phyloP scores from a whole-genome alignment of 2,888 invertebrate species.

The Zaprionus lineosus region DNA sequence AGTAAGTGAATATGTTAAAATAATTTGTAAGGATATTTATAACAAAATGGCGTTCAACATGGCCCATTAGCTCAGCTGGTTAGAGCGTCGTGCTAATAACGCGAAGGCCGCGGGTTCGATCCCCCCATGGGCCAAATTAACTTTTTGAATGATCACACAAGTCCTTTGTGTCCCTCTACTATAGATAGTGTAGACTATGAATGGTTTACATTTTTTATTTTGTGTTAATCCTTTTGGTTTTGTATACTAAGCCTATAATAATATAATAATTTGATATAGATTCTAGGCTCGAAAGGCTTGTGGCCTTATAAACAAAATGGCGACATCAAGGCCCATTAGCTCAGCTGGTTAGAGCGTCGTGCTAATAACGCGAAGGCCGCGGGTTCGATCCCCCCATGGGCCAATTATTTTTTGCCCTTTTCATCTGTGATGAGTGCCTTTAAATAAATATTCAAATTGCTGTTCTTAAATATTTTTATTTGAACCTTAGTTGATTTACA shows the following conservation, averaged over 20 bases:
- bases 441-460: too few relatives aligned
- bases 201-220: too few relatives aligned
- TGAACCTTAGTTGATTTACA: too few relatives aligned
- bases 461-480: too few relatives aligned
- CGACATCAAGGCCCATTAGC: slow-evolving; percentile 62
- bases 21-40: not conserved
- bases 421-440: too few relatives aligned
- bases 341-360: slow-evolving; percentile 77
- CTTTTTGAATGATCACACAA: not conserved
- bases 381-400: slow-evolving; percentile 76
- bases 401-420: slow-evolving; percentile 20
- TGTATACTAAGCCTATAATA: too few relatives aligned
- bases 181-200: too few relatives aligned
- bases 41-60: not conserved
- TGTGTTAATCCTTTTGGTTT: too few relatives aligned
- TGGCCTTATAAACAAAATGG: too few relatives aligned
- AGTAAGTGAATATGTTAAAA: not conserved
- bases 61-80: slow-evolving; percentile 84
- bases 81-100: slow-evolving; percentile 84
- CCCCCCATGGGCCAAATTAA: slow-evolving; percentile 81
- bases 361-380: slow-evolving; percentile 74
- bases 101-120: slow-evolving; percentile 83
- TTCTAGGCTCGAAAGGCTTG: too few relatives aligned
- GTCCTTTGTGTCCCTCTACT: too few relatives aligned
- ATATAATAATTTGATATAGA: too few relatives aligned